phyloP scores from a whole-genome alignment of 2,113 vertebrate species.

The Aramus guarauna region DNA sequence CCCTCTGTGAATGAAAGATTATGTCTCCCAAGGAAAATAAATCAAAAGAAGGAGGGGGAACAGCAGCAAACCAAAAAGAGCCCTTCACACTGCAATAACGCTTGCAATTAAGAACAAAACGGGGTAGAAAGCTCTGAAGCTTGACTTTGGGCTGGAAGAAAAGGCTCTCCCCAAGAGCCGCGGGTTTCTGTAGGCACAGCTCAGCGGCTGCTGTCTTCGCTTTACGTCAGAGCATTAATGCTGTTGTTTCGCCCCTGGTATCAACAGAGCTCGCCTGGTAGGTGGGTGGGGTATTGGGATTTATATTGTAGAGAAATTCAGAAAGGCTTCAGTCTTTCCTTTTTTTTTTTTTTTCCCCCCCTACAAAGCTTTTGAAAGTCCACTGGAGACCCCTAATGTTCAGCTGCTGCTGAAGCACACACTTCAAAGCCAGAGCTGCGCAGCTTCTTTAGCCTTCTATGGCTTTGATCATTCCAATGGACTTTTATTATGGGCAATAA shows the following conservation, averaged over 20 bases:
- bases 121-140: not conserved
- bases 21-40: not conserved
- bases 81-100: not conserved
- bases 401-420: not conserved
- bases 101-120: not conserved
- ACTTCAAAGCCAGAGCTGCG: not conserved
- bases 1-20: not conserved
- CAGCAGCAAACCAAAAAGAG: not conserved
- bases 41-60: not conserved
- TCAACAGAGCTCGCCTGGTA: not conserved
- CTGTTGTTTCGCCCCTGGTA: slow-evolving; percentile 13
- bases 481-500: not conserved
- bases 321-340: not conserved
- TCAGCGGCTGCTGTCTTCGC: not conserved
- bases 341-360: fast-evolving
- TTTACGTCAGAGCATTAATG: slow-evolving; percentile 8
- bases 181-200: not conserved
- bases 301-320: not conserved
- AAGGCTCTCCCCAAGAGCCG: not conserved
- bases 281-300: not conserved
- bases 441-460: not conserved
- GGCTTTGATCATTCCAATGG: not conserved
- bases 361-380: slow-evolving; percentile 1
- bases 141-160: not conserved
- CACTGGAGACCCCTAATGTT: slow-evolving; percentile 72